A percentile compares a stretch with the other conserved stretches of the same genome.
Evolutionary conservation across 1,140 invertebrate genomes (phyloP).

Genomic region (Leptonema lineaticorne): DNA sequence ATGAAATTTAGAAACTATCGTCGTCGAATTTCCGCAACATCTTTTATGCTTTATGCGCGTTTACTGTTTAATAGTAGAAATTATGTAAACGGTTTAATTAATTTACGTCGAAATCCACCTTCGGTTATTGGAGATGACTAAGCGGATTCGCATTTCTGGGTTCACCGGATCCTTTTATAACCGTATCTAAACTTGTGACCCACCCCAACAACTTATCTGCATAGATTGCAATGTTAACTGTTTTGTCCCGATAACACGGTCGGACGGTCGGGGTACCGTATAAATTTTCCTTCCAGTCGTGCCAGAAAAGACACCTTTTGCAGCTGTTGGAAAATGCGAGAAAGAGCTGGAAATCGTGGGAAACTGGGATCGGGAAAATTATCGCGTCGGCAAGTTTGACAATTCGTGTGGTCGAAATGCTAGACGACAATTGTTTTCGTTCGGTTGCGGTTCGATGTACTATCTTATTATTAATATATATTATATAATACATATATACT

Average conservation of each 20-base stretch:
- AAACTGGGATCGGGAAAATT: slow-evolving; percentile 8
- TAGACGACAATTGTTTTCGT: slow-evolving; percentile 1
- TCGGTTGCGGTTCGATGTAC: background rate
- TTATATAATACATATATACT: too few species aligned
- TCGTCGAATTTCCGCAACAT: too few species aligned
- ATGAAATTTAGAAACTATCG: too few species aligned
- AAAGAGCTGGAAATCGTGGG: slow-evolving; percentile 10
- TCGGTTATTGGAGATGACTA: slow-evolving; percentile 25
- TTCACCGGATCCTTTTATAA: background rate
- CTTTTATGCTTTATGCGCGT: background rate
- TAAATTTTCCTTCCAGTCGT: slow-evolving; percentile 17
- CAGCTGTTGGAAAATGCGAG: background rate
- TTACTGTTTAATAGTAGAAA: background rate
- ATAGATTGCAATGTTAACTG: slow-evolving; percentile 40
- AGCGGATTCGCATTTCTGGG: slow-evolving; percentile 7
- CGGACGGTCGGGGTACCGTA: background rate
- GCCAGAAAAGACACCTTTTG: too few species aligned
- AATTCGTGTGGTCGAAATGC: slow-evolving; percentile 2
- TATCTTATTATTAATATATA: too few species aligned
- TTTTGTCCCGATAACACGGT: slow-evolving; percentile 28
- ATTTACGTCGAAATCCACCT: slow-evolving; percentile 22
- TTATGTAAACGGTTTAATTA: slow-evolving; percentile 16
- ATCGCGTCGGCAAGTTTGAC: slow-evolving; percentile 16
- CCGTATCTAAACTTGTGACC: background rate
- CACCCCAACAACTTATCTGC: slow-evolving; percentile 34